Conservation (phyloP, 2,113 vertebrate genomes). For the Microcebus tavaratra region DNA sequence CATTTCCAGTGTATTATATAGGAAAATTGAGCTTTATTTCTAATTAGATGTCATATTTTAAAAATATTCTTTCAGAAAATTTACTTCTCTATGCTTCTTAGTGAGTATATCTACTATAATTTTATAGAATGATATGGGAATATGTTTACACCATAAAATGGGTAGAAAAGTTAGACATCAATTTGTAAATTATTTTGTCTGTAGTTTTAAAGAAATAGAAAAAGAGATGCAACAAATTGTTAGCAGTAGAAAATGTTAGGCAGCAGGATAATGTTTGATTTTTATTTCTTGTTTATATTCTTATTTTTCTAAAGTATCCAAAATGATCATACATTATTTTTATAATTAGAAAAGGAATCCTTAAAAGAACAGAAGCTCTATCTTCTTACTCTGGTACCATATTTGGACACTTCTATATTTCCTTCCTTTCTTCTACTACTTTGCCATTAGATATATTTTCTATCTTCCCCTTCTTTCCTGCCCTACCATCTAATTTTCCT, state of each 20-base stretch:
- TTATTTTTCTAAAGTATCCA: background rate
- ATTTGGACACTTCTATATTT: background rate
- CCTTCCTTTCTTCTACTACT: background rate
- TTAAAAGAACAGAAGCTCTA: background rate
- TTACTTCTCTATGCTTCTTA: background rate
- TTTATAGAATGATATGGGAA: background rate
- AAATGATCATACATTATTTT: background rate
- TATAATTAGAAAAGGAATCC: background rate
- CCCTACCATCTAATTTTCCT: background rate
- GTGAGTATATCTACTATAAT: background rate
- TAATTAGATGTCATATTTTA: background rate
- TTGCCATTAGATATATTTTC: background rate
- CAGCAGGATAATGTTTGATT: background rate
- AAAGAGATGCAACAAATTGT: background rate
- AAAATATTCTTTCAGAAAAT: background rate
- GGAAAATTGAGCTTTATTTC: background rate
- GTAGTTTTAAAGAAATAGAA: background rate
- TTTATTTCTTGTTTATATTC: background rate
- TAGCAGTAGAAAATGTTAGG: background rate
- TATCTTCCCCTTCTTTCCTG: background rate
- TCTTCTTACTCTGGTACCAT: background rate
- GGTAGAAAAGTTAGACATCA: background rate
- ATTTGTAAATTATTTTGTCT: background rate
- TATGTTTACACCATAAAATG: background rate
- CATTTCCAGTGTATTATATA: background rate